These are phyloP conservation scores for Seladonia tumulorum DNA, from an alignment of 2,888 invertebrate genomes.

Conservation along the genomic window DNA sequence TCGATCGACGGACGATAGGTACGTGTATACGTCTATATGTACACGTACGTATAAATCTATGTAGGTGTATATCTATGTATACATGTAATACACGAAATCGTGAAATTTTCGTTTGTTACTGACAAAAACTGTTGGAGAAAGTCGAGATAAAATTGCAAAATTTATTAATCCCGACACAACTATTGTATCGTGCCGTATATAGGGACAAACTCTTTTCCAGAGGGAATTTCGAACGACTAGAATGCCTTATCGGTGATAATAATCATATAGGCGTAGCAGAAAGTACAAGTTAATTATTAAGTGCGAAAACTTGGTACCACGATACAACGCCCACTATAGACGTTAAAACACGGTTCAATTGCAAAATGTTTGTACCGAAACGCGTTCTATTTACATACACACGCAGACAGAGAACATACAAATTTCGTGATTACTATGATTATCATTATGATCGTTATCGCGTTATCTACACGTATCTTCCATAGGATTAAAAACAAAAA, in stretches of 20 bases:
- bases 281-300: slow-evolving; percentile 35
- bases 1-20: neutral
- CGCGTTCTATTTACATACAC: neutral
- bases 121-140: neutral
- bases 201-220: neutral
- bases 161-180: neutral
- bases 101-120: slow-evolving; percentile 2
- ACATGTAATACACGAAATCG: neutral
- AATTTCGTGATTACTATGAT: neutral
- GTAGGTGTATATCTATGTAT: neutral
- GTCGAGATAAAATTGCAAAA: neutral
- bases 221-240: slow-evolving; percentile 22
- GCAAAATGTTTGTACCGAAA: neutral
- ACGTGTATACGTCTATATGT: neutral
- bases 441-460: neutral
- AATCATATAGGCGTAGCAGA: slow-evolving; percentile 29
- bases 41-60: neutral
- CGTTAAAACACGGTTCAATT: neutral
- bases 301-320: slow-evolving; percentile 18
- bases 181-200: neutral
- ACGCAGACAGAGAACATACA: neutral
- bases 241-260: slow-evolving; percentile 49
- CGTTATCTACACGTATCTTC: neutral
- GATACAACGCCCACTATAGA: neutral
- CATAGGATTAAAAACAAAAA: neutral